Conservation (phyloP, 1,140 invertebrate species). For the Nilaparvata lugens region DNA sequence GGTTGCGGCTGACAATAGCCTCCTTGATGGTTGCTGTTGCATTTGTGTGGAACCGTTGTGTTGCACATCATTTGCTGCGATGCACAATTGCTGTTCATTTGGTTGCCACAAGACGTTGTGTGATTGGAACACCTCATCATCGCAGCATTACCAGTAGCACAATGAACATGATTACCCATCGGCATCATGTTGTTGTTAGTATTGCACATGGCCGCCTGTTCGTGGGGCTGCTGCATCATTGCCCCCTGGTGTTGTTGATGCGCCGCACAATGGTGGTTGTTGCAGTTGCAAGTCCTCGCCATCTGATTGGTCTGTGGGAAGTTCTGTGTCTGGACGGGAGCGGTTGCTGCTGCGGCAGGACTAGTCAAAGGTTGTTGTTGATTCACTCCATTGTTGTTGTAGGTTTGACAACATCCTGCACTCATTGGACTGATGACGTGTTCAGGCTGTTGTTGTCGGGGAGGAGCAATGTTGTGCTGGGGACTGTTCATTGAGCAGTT, state of each 20-base stretch:
- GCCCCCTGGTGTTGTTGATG: constrained; percentile 6
- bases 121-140: background rate
- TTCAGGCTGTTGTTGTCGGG: constrained; percentile 19
- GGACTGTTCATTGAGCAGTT: background rate
- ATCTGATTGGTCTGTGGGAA: constrained; percentile 16
- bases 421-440: constrained; percentile 6
- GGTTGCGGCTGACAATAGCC: constrained; percentile 7
- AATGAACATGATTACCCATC: background rate
- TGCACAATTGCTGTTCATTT: background rate
- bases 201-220: background rate
- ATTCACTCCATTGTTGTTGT: constrained; percentile 7
- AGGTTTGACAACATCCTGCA: constrained; percentile 14
- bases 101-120: background rate
- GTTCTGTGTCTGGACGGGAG: constrained; percentile 35
- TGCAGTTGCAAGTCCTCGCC: constrained; percentile 29
- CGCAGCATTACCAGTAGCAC: no score
- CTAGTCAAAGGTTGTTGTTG: constrained; percentile 44
- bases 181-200: background rate
- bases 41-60: constrained; percentile 10
- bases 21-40: constrained; percentile 15
- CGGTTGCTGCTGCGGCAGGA: constrained; percentile 47
- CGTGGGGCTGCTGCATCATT: background rate
- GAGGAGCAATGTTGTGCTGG: constrained; percentile 29
- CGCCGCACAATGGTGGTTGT: constrained; percentile 23
- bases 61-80: background rate